These are phyloP conservation scores for Achatina immaculata DNA, from an alignment of 1,140 invertebrate species.

Conservation along the genomic window DNA sequence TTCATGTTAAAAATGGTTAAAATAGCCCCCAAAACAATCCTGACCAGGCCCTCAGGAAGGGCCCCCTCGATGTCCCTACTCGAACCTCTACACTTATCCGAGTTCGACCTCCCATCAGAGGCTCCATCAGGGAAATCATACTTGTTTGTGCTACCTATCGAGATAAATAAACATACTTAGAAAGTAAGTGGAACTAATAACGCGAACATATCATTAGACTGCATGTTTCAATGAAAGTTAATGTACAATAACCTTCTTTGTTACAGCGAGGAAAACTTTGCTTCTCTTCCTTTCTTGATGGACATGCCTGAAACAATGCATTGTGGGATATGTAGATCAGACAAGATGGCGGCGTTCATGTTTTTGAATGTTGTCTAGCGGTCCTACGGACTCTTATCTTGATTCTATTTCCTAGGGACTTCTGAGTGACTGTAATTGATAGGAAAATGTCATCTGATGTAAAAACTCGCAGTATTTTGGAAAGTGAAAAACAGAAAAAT, in stretches of 20 bases:
- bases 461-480: background rate
- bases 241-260: too few species aligned
- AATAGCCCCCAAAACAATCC: background rate
- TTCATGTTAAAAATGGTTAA: too few species aligned
- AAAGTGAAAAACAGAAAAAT: background rate
- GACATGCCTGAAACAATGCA: background rate
- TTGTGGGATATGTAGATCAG: background rate
- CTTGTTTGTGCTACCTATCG: too few species aligned
- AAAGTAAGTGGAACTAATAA: too few species aligned
- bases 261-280: too few species aligned
- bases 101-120: background rate
- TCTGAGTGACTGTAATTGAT: background rate
- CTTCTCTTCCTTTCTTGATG: too few species aligned
- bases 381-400: background rate
- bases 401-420: background rate
- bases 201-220: too few species aligned
- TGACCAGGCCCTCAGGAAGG: background rate
- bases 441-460: background rate
- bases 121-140: conserved; percentile 1
- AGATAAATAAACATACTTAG: too few species aligned
- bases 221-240: too few species aligned
- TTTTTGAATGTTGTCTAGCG: background rate
- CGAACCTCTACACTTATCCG: background rate
- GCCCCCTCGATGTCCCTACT: background rate
- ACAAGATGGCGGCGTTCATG: conserved; percentile 17